A percentile compares a stretch with the other conserved stretches of the same genome.
phyloP scores from a whole-genome alignment of 2,797 vertebrate genomes.

The Kryptolebias ocellatus region DNA sequence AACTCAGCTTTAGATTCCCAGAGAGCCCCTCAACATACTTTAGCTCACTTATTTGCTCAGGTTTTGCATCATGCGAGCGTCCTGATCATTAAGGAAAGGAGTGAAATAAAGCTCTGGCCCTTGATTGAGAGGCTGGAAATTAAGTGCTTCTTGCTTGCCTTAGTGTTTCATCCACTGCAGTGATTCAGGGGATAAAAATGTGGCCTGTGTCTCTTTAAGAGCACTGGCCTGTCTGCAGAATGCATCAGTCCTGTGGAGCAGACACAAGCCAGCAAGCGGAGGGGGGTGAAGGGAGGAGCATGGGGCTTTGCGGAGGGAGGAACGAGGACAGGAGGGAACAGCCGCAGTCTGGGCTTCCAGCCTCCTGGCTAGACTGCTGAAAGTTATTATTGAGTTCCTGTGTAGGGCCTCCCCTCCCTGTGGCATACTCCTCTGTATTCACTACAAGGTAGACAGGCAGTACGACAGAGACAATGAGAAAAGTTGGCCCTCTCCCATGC shows the following conservation, averaged over 20 bases:
- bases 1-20: conserved; percentile 52
- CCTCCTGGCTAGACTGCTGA: conserved; percentile 97
- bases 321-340: conserved; percentile 84
- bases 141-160: conserved; percentile 56
- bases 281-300: conserved; percentile 70
- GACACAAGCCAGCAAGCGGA: conserved; percentile 83
- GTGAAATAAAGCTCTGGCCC: conserved; percentile 51
- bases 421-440: conserved; percentile 80
- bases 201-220: conserved; percentile 87
- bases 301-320: conserved; percentile 78
- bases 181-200: conserved; percentile 84
- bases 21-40: conserved; percentile 73
- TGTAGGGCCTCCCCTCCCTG: conserved; percentile 86
- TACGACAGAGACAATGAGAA: conserved; percentile 58
- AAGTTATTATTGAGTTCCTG: conserved; percentile 97
- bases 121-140: conserved; percentile 70
- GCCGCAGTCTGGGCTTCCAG: conserved; percentile 94
- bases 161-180: conserved; percentile 79
- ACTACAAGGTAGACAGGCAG: conserved; percentile 73
- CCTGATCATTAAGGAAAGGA: conserved; percentile 50
- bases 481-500: conserved; percentile 80
- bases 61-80: conserved; percentile 63
- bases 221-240: conserved; percentile 87
- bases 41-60: conserved; percentile 56
- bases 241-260: conserved; percentile 89